These are phyloP conservation scores for Smithornis capensis DNA, from an alignment of 2,113 vertebrate genomes.

Conservation along the genomic window DNA sequence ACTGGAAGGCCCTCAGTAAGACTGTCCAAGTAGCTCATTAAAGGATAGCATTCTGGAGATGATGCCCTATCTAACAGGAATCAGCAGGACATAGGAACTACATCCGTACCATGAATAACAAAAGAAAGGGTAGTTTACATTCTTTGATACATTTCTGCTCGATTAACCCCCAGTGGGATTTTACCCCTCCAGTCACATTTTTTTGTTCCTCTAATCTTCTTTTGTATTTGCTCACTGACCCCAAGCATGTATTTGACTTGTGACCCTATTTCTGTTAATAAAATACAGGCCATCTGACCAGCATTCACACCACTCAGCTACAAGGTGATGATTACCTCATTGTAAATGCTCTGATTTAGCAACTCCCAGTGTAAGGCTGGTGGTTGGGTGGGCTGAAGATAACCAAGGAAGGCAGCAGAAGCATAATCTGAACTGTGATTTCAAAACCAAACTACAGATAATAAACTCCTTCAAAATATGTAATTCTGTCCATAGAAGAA, in stretches of 20 bases:
- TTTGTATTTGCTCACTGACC: constrained; percentile 81
- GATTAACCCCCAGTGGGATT: constrained; percentile 67
- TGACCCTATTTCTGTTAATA: constrained; percentile 79
- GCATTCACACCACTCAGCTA: constrained; percentile 54
- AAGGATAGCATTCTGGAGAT: neutral
- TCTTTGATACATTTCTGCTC: constrained; percentile 61
- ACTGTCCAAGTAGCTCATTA: neutral
- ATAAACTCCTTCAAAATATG: neutral
- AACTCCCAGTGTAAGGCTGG: neutral
- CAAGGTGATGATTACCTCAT: constrained; percentile 68
- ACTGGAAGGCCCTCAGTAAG: neutral
- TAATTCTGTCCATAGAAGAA: neutral
- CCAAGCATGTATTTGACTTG: constrained; percentile 80
- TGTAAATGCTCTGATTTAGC: constrained; percentile 16
- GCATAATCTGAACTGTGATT: neutral
- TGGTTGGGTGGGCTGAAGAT: neutral
- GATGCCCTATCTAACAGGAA: neutral
- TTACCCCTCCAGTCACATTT: constrained; percentile 53
- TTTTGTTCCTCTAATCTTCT: constrained; percentile 79
- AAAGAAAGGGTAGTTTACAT: constrained; percentile 49
- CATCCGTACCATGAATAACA: constrained; percentile 52
- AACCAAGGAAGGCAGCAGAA: neutral
- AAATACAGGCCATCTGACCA: constrained; percentile 69
- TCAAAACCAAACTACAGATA: neutral
- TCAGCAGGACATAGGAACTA: neutral